Evolutionary conservation across 2,113 vertebrate genomes (phyloP), one percentile per base, ranked within the genome.

Genomic region (Peromyscus leucopus): DNA sequence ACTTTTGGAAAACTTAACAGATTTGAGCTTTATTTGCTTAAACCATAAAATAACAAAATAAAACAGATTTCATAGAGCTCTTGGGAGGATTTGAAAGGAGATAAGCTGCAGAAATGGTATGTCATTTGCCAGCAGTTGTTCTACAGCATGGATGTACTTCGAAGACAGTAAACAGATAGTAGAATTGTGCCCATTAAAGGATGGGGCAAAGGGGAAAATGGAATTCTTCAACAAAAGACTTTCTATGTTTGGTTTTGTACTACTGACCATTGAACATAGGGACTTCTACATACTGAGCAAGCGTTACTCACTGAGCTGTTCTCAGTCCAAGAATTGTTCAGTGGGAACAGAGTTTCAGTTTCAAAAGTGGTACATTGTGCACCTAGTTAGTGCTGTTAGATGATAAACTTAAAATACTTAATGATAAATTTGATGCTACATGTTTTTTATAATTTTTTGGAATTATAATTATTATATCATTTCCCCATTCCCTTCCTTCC

Each of bases 1-100:
- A 82, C 7, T 2, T 67, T 80, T 94, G 48, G 78, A n/a, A 85
- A 96, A 93, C 28, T 74, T 92, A 92, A 96, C 79, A 87, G 21
- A 48, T 76, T 83, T 82, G 36, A 94, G 55, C 39, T 21, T 89
- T 86, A 84, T 89, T 96, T 89, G 91, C 28, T 42, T 78, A 79
- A 95, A 85, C 26, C 21, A 22, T 75, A 79, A 95, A 84, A 74
- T 95, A 15, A 28, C 19, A 7, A 16, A 79, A 91, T 72, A 65
- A 74, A 93, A 74, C 31, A 88, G 51, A 95, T 78, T 89, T 95
- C 4, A 24, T 76, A 82, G 67, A 7, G 42, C 51, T 76, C 39
- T 79, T 90, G 28, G 28, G 48, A 96, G 3, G 21, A 48, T 89
- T 74, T 84, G n/a, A 88, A 82, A 78, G 76, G 36, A 89, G 11